Conservation (phyloP, 2,888 invertebrate genomes). For the Morpho deidamia region DNA sequence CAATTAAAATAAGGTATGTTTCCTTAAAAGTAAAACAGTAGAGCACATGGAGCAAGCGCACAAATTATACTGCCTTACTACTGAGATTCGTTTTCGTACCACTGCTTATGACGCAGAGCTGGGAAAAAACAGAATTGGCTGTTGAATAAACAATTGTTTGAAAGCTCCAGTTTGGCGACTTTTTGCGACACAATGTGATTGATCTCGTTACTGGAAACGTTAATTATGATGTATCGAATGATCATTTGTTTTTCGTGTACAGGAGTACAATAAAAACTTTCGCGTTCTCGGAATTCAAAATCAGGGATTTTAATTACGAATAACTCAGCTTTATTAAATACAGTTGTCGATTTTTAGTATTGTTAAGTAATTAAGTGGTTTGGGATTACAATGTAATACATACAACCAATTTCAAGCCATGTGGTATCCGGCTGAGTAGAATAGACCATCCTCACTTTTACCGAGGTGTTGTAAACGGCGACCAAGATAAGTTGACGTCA, state of each 20-base stretch:
- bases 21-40: constrained; percentile 30
- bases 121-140: constrained; percentile 54
- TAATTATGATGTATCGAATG: constrained; percentile 22
- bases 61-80: constrained; percentile 59
- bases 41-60: constrained; percentile 65
- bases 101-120: constrained; percentile 39
- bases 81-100: constrained; percentile 69
- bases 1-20: background rate
- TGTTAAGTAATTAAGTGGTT: too few species aligned
- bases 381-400: too few species aligned
- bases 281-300: too few species aligned
- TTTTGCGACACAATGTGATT: constrained; percentile 12
- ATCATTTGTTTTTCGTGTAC: constrained; percentile 8
- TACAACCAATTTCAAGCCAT: too few species aligned
- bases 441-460: too few species aligned
- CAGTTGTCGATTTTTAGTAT: too few species aligned
- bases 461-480: too few species aligned
- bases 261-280: constrained; percentile 5
- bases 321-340: too few species aligned
- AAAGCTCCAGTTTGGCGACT: constrained; percentile 18
- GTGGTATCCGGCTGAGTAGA: too few species aligned
- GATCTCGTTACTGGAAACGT: constrained; percentile 17
- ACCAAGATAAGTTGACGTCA: too few species aligned
- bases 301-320: too few species aligned
- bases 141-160: constrained; percentile 19